Base-by-base conservation (phyloP, 2,888 invertebrate genomes). In the Hypsopygia costalis region DNA sequence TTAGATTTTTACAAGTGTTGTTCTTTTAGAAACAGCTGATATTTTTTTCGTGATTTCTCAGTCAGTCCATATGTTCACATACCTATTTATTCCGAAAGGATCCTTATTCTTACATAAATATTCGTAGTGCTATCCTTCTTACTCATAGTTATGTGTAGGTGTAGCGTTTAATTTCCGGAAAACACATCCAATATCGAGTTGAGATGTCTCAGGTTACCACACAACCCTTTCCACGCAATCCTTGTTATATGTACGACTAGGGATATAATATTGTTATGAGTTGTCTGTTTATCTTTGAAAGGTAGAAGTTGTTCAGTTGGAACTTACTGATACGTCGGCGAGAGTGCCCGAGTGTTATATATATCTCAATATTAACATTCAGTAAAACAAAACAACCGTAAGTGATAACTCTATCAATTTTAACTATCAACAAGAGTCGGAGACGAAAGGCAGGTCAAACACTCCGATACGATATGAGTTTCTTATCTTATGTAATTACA, bases 401-500 rank as follows among this genome's bases (percentile, higher is more conserved):
- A 16, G 20, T 33, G 27, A 33, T 39, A 67, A 71, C 69, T 70
- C 66, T 70, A 55, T 46, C 49, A 52, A 62, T 51, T 55, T 48
- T 16, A 16, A 16, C 57, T 70, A 69, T 72, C 66, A 56, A 57
- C 49, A 47, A 40, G 61, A 65, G 55, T 53, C 44, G 49, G 40
- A 59, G 60, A 60, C 51, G 47, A 61, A 59, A 59, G 58, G 45
- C 58, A 65, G 76, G 72, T 74, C 74, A 75, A 45, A 55, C 49
- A 46, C 51, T 55, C 45, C 50, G 62, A 70, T 68, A 60, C 47
- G 56, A 55, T 47, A 46, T 46, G 49, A 46, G 49, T 51, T 43
- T 43, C 46, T 65, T 73, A 75, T 75, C 68, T 36, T 36, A 41
- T 37, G 51, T 52, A 56, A 50, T 49, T 48, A 51, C 51, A 53